Percentiles rank a stretch among this genome's conserved stretches.
Evolutionary conservation across 2,113 vertebrate species (phyloP).

Genomic region (Bubo scandiacus): DNA sequence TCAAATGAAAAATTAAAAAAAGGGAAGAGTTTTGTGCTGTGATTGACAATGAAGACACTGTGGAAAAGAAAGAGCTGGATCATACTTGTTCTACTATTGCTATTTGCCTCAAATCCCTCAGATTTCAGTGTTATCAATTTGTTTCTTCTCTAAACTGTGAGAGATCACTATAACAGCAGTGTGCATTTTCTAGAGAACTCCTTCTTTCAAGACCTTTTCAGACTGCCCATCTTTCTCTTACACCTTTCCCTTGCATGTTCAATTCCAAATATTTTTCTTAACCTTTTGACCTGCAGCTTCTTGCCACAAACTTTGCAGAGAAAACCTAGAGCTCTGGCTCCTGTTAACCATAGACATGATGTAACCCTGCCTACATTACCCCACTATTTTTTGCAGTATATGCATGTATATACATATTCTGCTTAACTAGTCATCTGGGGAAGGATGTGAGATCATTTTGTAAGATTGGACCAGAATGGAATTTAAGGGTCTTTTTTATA

Average conservation of each 20-base stretch:
- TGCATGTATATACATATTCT: neutral
- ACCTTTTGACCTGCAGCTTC: constrained; percentile 21
- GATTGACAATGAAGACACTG: neutral
- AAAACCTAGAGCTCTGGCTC: constrained; percentile 23
- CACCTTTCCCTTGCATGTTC: neutral
- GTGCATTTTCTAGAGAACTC: neutral
- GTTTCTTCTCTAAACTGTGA: neutral
- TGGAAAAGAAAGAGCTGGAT: neutral
- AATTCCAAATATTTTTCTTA: constrained; percentile 30
- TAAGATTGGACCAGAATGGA: neutral
- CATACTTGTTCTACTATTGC: neutral
- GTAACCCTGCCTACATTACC: constrained; percentile 24
- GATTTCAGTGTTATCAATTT: neutral
- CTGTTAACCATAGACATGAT: constrained; percentile 60
- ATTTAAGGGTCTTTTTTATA: constrained; percentile 26
- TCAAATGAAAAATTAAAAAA: neutral
- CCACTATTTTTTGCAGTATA: neutral
- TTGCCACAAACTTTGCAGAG: neutral
- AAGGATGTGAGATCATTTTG: constrained; percentile 32
- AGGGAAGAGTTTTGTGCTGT: neutral
- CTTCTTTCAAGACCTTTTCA: neutral
- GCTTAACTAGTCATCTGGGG: constrained; percentile 48
- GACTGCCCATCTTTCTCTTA: neutral
- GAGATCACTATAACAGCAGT: neutral
- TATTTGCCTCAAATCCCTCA: neutral